Evolutionary conservation across 2,113 vertebrate species (phyloP).

Genomic region (Psittacula cyanocephala): DNA sequence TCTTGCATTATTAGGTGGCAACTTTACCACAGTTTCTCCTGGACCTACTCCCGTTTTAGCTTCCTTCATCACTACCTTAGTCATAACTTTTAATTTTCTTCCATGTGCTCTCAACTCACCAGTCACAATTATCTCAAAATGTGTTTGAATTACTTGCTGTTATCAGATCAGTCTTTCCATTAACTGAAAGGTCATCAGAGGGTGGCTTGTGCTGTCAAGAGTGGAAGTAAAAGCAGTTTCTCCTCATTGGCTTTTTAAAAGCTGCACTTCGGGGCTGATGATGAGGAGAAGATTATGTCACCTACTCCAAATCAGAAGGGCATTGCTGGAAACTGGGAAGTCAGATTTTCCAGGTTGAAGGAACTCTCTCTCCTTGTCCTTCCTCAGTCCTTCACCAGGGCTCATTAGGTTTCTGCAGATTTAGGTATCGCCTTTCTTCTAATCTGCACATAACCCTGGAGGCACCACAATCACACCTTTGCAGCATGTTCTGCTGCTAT

Average conservation of each 20-base stretch:
- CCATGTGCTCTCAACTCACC: neutral
- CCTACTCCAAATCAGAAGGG: neutral
- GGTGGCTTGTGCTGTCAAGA: neutral
- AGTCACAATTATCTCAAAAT: fast-evolving
- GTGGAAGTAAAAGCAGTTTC: neutral
- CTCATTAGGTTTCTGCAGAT: neutral
- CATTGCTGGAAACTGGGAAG: neutral
- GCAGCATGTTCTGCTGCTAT: fast-evolving
- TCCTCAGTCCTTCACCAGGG: neutral
- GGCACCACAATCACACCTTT: fast-evolving
- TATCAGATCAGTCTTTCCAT: neutral
- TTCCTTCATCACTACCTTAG: neutral
- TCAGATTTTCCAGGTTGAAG: neutral
- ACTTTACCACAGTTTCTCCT: neutral
- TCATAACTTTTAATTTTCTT: neutral
- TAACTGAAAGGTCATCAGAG: neutral
- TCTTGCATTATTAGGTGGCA: fast-evolving
- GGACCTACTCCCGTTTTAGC: neutral
- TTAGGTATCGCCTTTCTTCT: neutral
- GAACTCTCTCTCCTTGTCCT: neutral
- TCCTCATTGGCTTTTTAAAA: neutral
- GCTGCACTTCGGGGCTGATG: neutral
- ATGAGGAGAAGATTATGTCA: fast-evolving
- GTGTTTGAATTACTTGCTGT: neutral
- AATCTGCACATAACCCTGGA: fast-evolving